Conservation (phyloP, 2,113 vertebrate genomes). For the Puffinus mauretanicus region DNA sequence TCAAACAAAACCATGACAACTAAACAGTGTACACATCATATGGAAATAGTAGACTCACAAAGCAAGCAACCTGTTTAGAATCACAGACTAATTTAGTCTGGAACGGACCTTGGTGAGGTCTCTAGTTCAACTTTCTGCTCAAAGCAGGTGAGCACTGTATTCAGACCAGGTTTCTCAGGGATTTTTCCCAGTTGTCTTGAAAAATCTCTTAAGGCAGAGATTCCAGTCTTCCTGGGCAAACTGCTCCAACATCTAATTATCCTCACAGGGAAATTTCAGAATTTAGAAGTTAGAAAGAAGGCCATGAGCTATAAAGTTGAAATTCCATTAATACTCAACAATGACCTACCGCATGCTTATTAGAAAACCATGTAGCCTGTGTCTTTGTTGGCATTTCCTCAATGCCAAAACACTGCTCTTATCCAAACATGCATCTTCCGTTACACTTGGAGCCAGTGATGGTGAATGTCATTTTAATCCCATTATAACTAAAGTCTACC, state of each 20-base stretch:
- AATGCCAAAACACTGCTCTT: neutral
- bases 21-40: neutral
- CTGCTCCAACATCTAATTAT: neutral
- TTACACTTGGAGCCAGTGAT: neutral
- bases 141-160: neutral
- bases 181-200: neutral
- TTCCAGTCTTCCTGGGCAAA: neutral
- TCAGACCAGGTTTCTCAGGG: neutral
- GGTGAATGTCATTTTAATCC: neutral
- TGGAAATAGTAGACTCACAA: neutral
- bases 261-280: neutral
- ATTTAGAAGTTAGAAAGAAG: neutral
- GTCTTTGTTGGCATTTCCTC: neutral
- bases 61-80: neutral
- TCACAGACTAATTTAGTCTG: neutral
- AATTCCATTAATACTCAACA: neutral
- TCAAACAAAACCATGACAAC: neutral
- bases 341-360: neutral
- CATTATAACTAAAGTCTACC: neutral
- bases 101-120: neutral
- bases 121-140: neutral
- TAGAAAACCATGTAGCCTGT: neutral
- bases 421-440: neutral
- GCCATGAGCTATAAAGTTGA: neutral
- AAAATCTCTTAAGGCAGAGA: neutral